Conservation (phyloP, 2,888 invertebrate genomes). For the Argynnis bischoffii region DNA sequence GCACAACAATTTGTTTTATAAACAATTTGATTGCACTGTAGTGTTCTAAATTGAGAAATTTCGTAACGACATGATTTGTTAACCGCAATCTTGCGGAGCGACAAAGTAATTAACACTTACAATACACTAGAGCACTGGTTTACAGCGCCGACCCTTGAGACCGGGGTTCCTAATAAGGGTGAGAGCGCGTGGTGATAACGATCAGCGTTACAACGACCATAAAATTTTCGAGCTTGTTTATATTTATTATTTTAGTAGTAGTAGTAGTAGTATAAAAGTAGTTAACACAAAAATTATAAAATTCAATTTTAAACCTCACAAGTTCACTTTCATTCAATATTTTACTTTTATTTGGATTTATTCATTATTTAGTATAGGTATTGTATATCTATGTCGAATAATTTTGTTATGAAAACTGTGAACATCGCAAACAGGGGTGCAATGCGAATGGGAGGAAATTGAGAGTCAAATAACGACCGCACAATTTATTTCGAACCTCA, state of each 20-base stretch:
- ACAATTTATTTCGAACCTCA: constrained; percentile 78
- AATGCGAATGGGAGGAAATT: constrained; percentile 65
- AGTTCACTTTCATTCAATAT: too few species aligned
- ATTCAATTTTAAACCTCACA: too few species aligned
- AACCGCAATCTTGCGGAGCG: constrained; percentile 69
- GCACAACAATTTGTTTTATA: constrained; percentile 75
- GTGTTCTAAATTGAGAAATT: constrained; percentile 65
- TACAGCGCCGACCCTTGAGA: constrained; percentile 66
- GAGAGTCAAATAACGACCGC: constrained; percentile 74
- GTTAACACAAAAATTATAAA: background rate
- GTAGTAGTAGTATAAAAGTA: background rate
- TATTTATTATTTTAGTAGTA: constrained; percentile 11
- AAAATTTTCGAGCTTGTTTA: constrained; percentile 46
- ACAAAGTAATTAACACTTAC: constrained; percentile 79
- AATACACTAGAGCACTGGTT: constrained; percentile 72
- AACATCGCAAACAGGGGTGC: constrained; percentile 71
- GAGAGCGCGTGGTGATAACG: constrained; percentile 59
- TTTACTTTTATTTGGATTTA: background rate
- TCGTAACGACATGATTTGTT: constrained; percentile 74
- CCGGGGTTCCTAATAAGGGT: constrained; percentile 61
- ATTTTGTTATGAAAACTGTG: constrained; percentile 62
- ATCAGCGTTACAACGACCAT: constrained; percentile 56
- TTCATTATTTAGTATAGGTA: background rate
- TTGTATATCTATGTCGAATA: constrained; percentile 44
- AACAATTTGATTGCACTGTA: constrained; percentile 71